Base-by-base conservation (phyloP, 1,140 invertebrate species). In the Polypedilum vanderplanki region DNA sequence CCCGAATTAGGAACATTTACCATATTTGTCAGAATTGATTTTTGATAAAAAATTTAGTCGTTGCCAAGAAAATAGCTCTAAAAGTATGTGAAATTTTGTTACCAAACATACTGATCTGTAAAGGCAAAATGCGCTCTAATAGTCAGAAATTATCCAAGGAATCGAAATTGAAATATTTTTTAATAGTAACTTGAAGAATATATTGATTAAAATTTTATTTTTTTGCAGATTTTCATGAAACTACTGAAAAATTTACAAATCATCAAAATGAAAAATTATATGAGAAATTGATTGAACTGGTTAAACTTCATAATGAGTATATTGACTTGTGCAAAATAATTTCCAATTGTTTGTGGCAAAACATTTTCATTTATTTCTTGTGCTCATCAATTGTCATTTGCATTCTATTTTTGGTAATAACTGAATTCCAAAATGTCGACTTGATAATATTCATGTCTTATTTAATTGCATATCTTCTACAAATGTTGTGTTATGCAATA, bases 331-430 rank as follows among this genome's bases (percentile, higher is more conserved):
- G 81, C 76, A 77, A 79, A 65, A 80, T 80, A 74, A 78, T 81
- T 75, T 78, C 79, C 41, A 75, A 75, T 73, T 78, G 79, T 77
- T 81, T 80, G 74, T 78, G 77, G 75, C 77, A 80, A 78, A 82
- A 81, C 76, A 79, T 81, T 76, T 76, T 82, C 78, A 80, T 81
- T 79, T 80, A 82, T 78, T 82, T 82, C 77, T 78, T 81, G 64
- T 81, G 78, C 46, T 80, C 80, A 74, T 80, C 80, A 41, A 77
- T 81, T 73, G 80, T 81, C 46, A 77, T 81, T 20, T 81, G 80
- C 76, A 79, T 78, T 5, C 80, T 79, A 74, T 79, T 80, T 77
- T 76, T 81, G 79, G 79, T 80, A 76, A 77, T 81, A 77, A 79
- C 80, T 79, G 77, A 81, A 80, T 80, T 80, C 77, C 80, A 80